Percentiles rank a stretch among this genome's conserved stretches.
These are phyloP conservation scores for Phalacrocorax pelagicus DNA, from an alignment of 2,113 vertebrate species.

Conservation along the genomic window DNA sequence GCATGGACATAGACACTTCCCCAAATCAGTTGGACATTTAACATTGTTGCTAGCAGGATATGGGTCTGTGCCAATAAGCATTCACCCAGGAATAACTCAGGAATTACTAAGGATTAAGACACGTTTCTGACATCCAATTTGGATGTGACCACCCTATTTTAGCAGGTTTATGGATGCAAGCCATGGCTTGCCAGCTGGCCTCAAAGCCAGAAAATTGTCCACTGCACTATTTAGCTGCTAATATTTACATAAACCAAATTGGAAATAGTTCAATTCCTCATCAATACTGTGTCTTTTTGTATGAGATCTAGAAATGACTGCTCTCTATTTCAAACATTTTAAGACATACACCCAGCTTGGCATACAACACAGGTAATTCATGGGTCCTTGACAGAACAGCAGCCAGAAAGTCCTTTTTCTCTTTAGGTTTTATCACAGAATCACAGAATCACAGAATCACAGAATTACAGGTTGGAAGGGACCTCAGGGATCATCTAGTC, in stretches of 20 bases:
- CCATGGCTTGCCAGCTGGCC: neutral
- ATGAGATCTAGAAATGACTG: neutral
- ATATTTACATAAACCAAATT: neutral
- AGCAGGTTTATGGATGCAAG: neutral
- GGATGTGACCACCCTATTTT: neutral
- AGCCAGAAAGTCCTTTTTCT: neutral
- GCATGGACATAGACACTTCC: neutral
- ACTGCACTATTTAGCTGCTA: neutral
- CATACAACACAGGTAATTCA: neutral
- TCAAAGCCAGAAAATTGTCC: neutral
- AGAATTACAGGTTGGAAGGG: too few species aligned
- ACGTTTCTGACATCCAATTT: neutral
- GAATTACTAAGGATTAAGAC: neutral
- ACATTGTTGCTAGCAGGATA: neutral
- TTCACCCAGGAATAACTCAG: neutral
- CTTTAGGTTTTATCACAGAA: neutral
- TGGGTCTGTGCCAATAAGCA: too few species aligned
- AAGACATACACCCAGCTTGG: neutral
- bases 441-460: too few species aligned
- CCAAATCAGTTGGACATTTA: neutral
- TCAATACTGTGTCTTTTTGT: neutral
- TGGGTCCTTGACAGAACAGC: neutral
- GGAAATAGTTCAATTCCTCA: neutral
- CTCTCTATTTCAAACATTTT: neutral
- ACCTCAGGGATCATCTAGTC: too few species aligned